Evolutionary conservation across 2,888 invertebrate species (phyloP), one percentile per base, ranked within the genome.

Genomic region (Melieria omissa): DNA sequence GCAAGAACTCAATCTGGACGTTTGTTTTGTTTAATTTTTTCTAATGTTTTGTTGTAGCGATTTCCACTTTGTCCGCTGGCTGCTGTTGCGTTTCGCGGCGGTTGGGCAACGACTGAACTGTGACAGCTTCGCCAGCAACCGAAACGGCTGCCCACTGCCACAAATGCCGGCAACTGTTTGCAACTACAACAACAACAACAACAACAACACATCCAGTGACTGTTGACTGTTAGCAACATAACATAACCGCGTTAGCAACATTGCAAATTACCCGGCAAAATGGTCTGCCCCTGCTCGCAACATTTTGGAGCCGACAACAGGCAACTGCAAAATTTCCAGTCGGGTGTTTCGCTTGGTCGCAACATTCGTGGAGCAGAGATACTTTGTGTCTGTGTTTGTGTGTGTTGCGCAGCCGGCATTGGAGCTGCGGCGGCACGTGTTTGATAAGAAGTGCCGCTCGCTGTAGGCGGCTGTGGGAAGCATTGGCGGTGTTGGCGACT

Each of bases 51-150:
- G 29, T 29, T 29, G 29, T 58, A 6, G 49, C 60, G 29, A 29
- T 47, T 61, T 42, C 14, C 67, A 16, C 44, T 60, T 29, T 12
- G 45, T 61, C 58, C 52, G 60, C 52, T 52, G 44, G 16, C 29
- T 67, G 16, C 60, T 44, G 16, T 60, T 14, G 45, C 52, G 61
- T 55, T 67, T 60, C 67, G 52, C 67, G 67, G 66, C 66, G 47
- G 66, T 58, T 66, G 57, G 66, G 66, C 66, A 66, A 66, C 45
- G 58, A 66, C 66, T 66, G 47, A 66, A 46, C 58, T 66, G 66
- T 58, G 58, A 46, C 58, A 58, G 29, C 66, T 9, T 44, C 44
- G 57, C 41, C 57, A 58, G 49, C 67, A 60, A 47, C 41, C 47
- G 42, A 58, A 67, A 67, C 60, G 49, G 58, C 16, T 52, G 67